phyloP scores from a whole-genome alignment of 2,113 vertebrate species.

The Pyrgilauda ruficollis region DNA sequence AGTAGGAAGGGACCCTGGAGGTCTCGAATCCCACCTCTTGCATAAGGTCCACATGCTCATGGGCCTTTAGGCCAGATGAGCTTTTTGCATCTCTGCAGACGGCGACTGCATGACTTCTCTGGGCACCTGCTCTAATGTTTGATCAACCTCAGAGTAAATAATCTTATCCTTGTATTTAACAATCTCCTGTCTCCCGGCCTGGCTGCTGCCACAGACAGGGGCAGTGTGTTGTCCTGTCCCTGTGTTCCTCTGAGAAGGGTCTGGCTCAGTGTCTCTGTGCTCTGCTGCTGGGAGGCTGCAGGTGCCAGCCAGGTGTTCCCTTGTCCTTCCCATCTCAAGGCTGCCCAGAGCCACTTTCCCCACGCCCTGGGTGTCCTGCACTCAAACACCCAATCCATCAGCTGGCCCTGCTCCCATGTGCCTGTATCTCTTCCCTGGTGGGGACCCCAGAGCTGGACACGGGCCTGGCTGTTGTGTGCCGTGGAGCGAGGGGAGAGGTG shows the following conservation, averaged over 20 bases:
- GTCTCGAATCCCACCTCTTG: not conserved
- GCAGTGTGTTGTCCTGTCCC: rapidly evolving
- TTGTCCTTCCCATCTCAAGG: not conserved
- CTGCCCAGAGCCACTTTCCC: not conserved
- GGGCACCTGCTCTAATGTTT: not conserved
- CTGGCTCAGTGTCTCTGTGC: not conserved
- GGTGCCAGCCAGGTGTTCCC: not conserved
- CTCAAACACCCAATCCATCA: not conserved
- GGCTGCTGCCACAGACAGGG: not conserved
- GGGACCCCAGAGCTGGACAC: rapidly evolving
- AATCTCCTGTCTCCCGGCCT: not conserved
- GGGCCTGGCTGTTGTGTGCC: rapidly evolving
- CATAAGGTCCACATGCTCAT: not conserved
- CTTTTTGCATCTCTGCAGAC: not conserved
- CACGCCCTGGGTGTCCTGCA: rapidly evolving
- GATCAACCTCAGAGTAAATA: not conserved
- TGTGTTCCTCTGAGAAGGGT: rapidly evolving
- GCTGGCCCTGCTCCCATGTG: not conserved
- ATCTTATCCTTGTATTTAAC: not conserved
- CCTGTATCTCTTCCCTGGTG: rapidly evolving
- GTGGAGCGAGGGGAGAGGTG: rapidly evolving
- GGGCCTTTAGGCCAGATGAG: not conserved
- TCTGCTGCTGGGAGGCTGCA: not conserved
- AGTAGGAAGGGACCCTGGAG: not conserved
- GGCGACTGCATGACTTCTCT: not conserved